phyloP scores from a whole-genome alignment of 2,888 invertebrate genomes.

The Helleia helle region DNA sequence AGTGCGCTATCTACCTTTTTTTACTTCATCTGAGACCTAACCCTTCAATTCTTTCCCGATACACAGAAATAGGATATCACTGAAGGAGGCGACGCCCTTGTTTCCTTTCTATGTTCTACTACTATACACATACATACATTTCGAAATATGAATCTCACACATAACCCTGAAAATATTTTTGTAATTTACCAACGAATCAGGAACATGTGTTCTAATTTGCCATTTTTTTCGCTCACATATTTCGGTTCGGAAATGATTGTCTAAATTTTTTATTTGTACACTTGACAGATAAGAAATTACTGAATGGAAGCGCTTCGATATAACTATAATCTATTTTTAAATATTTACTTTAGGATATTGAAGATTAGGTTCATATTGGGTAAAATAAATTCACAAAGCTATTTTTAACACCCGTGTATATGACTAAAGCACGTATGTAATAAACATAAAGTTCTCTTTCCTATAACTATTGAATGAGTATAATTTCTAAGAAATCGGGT shows the following conservation, averaged over 20 bases:
- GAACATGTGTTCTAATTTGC: slow-evolving; percentile 7
- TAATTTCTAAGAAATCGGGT: slow-evolving; percentile 6
- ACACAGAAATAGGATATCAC: too few species aligned
- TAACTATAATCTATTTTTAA: not conserved
- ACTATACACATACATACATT: too few species aligned
- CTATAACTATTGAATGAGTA: not conserved
- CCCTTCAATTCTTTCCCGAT: too few species aligned
- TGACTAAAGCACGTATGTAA: slow-evolving; percentile 1
- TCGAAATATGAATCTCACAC: too few species aligned
- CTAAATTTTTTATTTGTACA: slow-evolving; percentile 1
- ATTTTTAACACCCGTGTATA: not conserved
- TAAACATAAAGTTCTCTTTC: slow-evolving; percentile 3
- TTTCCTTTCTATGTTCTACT: too few species aligned
- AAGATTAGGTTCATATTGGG: not conserved
- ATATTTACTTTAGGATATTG: not conserved
- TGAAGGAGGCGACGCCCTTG: too few species aligned
- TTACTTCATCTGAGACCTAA: too few species aligned
- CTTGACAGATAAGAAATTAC: slow-evolving; percentile 9
- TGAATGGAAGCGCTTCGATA: slow-evolving; percentile 1
- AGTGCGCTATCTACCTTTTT: too few species aligned
- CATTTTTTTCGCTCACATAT: slow-evolving; percentile 5
- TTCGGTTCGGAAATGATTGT: slow-evolving; percentile 8
- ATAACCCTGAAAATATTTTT: too few species aligned
- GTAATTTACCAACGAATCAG: not conserved
- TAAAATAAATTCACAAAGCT: not conserved